A percentile compares a stretch with the other conserved stretches of the same genome.
These are phyloP conservation scores for Amyelois transitella DNA, from an alignment of 1,140 invertebrate genomes.

Conservation along the genomic window DNA sequence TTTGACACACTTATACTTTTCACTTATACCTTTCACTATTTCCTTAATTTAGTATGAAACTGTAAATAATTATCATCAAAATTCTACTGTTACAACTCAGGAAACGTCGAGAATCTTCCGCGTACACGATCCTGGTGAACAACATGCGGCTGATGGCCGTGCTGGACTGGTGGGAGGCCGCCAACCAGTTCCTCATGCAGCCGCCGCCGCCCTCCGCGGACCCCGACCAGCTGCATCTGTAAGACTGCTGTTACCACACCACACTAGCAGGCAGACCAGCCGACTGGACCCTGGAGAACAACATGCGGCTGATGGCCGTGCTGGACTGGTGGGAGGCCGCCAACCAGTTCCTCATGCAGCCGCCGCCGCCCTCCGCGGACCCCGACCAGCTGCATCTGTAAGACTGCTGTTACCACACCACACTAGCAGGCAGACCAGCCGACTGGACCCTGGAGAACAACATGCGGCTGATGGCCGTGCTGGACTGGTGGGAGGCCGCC, in stretches of 20 bases:
- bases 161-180: constrained; percentile 93
- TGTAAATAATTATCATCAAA: no score
- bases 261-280: constrained; percentile 45
- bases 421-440: constrained; percentile 46
- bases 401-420: neutral
- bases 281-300: constrained; percentile 94
- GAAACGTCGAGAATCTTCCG: constrained; percentile 80
- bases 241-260: neutral
- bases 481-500: constrained; percentile 94
- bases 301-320: constrained; percentile 95
- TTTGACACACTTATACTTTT: no score
- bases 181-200: constrained; percentile 85
- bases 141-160: constrained; percentile 97
- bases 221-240: constrained; percentile 27
- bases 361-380: constrained; percentile 48
- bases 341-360: constrained; percentile 84
- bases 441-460: constrained; percentile 96
- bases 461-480: constrained; percentile 94
- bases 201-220: constrained; percentile 49
- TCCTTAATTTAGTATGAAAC: no score
- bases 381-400: constrained; percentile 27
- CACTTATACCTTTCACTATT: no score
- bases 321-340: constrained; percentile 95
- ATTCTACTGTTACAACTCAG: no score
- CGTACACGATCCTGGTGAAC: constrained; percentile 94